Percentiles rank a stretch among this genome's conserved stretches.
Conservation (phyloP, 2,888 invertebrate genomes). For the Drosophila robusta region DNA sequence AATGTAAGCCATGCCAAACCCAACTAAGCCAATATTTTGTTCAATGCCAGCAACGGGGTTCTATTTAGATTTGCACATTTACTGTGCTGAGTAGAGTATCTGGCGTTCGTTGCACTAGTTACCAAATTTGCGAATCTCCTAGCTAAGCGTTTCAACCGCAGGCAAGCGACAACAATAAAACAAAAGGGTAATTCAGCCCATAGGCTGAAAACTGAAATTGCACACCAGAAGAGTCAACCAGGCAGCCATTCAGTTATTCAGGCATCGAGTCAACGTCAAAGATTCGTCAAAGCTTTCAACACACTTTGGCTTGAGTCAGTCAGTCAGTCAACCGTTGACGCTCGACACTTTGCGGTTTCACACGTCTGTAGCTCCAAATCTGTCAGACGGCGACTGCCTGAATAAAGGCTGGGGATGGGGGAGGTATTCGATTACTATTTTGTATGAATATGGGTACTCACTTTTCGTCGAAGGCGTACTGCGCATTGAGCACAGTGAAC, state of each 20-base stretch:
- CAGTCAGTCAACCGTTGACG: constrained; percentile 58
- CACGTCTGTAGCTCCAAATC: constrained; percentile 69
- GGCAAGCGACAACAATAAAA: constrained; percentile 36
- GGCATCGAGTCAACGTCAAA: constrained; percentile 32
- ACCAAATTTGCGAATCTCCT: constrained; percentile 14
- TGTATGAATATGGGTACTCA: constrained; percentile 85
- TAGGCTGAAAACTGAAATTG: constrained; percentile 61
- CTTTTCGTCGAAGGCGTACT: constrained; percentile 95
- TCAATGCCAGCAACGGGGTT: no score
- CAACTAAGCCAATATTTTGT: no score
- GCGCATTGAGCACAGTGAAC: constrained; percentile 97
- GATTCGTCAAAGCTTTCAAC: constrained; percentile 23
- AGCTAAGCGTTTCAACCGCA: constrained; percentile 72
- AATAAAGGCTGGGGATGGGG: constrained; percentile 15
- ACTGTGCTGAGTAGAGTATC: constrained; percentile 23
- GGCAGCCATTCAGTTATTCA: constrained; percentile 14
- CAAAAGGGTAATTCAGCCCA: constrained; percentile 45
- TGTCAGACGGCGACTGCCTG: constrained; percentile 29
- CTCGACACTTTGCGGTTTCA: constrained; percentile 75
- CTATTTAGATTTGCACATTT: neutral
- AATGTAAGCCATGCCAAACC: no score
- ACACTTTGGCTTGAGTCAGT: constrained; percentile 15
- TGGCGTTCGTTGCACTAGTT: constrained; percentile 1
- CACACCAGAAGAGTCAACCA: constrained; percentile 52
- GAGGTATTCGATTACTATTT: constrained; percentile 50